Conservation (phyloP, 2,113 vertebrate genomes). For the Chrysemys picta region DNA sequence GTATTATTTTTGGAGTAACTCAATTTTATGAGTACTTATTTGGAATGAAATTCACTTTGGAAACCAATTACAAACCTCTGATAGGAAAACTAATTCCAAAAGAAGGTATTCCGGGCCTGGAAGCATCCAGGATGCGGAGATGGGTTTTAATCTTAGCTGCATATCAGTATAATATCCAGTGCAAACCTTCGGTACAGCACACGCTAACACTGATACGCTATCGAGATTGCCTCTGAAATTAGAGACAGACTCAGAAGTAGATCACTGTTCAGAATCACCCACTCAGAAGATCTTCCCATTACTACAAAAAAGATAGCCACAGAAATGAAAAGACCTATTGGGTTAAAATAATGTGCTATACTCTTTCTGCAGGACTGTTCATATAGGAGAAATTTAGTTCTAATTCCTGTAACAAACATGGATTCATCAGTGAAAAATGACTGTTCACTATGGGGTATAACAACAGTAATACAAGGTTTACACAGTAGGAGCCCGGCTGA, state of each 20-base stretch:
- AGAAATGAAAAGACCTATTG: background rate
- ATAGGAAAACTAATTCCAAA: background rate
- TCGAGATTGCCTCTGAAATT: conserved; percentile 19
- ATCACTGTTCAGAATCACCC: background rate
- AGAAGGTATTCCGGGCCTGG: background rate
- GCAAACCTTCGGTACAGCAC: conserved; percentile 5
- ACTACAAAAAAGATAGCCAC: background rate
- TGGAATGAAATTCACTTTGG: conserved; percentile 17
- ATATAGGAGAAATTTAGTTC: background rate
- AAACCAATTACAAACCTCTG: background rate
- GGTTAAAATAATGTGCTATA: background rate
- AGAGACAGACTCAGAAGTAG: conserved; percentile 23
- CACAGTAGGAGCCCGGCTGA: background rate
- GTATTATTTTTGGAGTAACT: conserved; percentile 13
- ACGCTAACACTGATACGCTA: background rate
- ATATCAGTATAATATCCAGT: background rate
- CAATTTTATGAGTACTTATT: conserved; percentile 5
- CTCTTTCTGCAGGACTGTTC: background rate
- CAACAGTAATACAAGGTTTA: background rate
- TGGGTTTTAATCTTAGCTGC: conserved; percentile 10
- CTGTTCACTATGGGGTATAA: background rate
- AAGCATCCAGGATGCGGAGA: background rate
- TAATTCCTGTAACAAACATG: background rate
- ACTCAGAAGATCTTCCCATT: background rate
- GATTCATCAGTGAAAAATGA: background rate